Evolutionary conservation across 64 coral and sea anemone genomes (phyloP), one percentile per base, ranked within the genome.

Genomic region (Stylophora pistillata): DNA sequence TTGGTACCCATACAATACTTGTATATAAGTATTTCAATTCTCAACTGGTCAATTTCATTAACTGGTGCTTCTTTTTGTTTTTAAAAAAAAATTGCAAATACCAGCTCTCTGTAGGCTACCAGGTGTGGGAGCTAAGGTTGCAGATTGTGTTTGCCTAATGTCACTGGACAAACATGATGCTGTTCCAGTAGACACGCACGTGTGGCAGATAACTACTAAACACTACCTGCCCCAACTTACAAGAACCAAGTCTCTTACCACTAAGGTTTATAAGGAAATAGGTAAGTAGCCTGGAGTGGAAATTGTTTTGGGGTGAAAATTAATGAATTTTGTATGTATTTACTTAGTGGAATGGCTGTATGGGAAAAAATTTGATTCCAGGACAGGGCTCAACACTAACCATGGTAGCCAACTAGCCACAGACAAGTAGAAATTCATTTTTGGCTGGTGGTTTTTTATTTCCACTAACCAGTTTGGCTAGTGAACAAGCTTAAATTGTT

Each of bases 71-170:
- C 2, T 6, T 41, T 41, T 41, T 2, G 2, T 41, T 41, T 41
- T 41, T 3, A 41, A 41, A 41, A 41, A 41, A 41, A 41, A 47
- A 47, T 47, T 47, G 37, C 0, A 47, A 47, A 47, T 4, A 47
- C 37, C 37, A 94, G 93, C 79, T 18, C 87, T 94, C 20, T 90
- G 88, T 80, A 31, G 92, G 55, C 82, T 95, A 56, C 94, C 94
- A 47, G 94, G 94, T 89, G 89, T 95, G 28, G 94, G 94, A 88
- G 77, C 94, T 30, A 95, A 95, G 55, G 94, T 95, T 15, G 94
- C 94, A 58, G 94, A 95, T 56, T 95, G 94, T 95, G 89, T 95
- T 21, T 95, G 94, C 41, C 77, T 95, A 2, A 95, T 95, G 94
- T 95, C 94, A 26, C 76, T 95, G 62, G 94, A 95, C 78, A 95